Evolutionary conservation across 2,797 vertebrate genomes (phyloP), one percentile per base, ranked within the genome.

Genomic region (Eutrigla gurnardus): DNA sequence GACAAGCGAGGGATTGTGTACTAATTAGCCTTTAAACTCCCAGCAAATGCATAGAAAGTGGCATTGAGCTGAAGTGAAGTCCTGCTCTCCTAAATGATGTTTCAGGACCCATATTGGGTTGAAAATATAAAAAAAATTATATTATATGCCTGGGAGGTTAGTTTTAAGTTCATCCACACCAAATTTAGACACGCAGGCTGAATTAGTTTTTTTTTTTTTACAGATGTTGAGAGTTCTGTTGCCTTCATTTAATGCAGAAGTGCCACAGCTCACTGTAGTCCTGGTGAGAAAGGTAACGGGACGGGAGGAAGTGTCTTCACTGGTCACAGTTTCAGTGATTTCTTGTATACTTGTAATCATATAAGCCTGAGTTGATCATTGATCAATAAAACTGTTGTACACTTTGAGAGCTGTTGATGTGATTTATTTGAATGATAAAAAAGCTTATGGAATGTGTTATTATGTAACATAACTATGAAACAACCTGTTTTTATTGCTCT

Each of bases 331-430:
- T 88, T 78, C 59, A 85, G 72, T 77, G 69, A 87, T 91, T 87
- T 89, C 79, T 92, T 94, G 90, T 92, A 90, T 85, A 93, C 91
- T 85, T 92, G 84, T 91, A 90, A 91, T 87, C 85, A 87, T 91
- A 85, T 93, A 90, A 88, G 83, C 85, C 84, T 87, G 87, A 91
- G 83, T 92, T 93, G 87, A 89, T 88, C 88, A 78, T 83, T 81
- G 86, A 88, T 92, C 88, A 93, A 93, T 93, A 93, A 94, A 94
- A 86, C 87, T 80, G 82, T 94, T 91, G 91, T 91, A 91, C 82
- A 87, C 88, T 91, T 92, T 87, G 59, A 77, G 40, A 68, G 37
- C 35, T 42, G 15, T 55, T 12, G 46, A 15, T 64, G n/a, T 69
- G 18, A 6, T 68, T 75, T 36, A 70, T 82, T 65, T 70, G 8